Base-by-base conservation (phyloP, 2,113 vertebrate genomes). In the Mus pahari region DNA sequence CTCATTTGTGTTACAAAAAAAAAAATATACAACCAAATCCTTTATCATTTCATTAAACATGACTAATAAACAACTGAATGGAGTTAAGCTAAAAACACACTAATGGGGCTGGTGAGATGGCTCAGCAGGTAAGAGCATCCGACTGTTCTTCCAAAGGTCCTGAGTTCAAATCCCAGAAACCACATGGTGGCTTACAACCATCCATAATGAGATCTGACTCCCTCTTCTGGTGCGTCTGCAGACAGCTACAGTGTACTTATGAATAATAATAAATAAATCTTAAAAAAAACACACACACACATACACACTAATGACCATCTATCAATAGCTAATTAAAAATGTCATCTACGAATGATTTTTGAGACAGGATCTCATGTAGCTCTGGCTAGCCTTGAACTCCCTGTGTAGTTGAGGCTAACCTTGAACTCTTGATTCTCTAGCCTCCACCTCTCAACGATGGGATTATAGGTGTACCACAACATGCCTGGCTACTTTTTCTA, bases 1-100 rank as follows among this genome's bases (percentile, higher is more conserved):
- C 42, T 90, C 26, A 90, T 92, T 94, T n/a, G 89, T 48, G 92
- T 90, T 50, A 84, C 68, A 96, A 83, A 86, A n/a, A 48, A n/a
- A 90, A 92, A 83, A 4, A 89, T 42, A 55, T 24, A 50, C 33
- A 19, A 86, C 22, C 75, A 45, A 81, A 79, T 0, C 6, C 11
- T 95, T 91, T 89, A 78, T 66, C 45, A 78, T 86, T 89, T 91
- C 89, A 79, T 84, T 92, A 92, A 87, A 60, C 42, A 87, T 71
- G 78, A 83, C 14, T 78, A 94, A 87, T 48, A 90, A 91, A 82
- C 45, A 74, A 78, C 24, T 68, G 19, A 89, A 70, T 5, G 90
- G 50, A 95, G 93, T 92, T 95, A 11, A 87, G 19, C 33, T 93
- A 92, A 94, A 42, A 82, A n/a, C 53, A 94, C 1, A 39, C 77